These are phyloP conservation scores for Biston betularia DNA, from an alignment of 2,888 invertebrate species.

Conservation along the genomic window DNA sequence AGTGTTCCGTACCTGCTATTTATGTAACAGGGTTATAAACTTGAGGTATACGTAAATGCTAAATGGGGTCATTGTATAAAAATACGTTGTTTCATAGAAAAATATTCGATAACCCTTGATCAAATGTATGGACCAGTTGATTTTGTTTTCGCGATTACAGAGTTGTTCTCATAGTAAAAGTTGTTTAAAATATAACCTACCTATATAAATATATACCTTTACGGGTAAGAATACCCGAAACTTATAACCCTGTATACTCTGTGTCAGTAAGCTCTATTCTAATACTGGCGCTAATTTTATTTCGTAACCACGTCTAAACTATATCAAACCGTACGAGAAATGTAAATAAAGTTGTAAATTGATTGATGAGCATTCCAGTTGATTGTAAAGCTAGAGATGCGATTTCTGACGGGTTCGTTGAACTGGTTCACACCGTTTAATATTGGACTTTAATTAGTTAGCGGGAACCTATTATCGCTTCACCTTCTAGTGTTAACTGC, in stretches of 20 bases:
- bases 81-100: too few species aligned
- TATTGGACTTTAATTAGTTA: constrained; percentile 28
- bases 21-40: too few species aligned
- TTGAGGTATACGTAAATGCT: too few species aligned
- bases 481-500: neutral
- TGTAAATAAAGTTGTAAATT: constrained; percentile 29
- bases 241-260: neutral
- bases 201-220: too few species aligned
- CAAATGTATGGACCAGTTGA: too few species aligned
- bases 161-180: too few species aligned
- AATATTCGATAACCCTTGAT: too few species aligned
- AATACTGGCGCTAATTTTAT: constrained; percentile 48
- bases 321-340: constrained; percentile 20
- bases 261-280: constrained; percentile 47
- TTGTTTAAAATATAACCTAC: too few species aligned
- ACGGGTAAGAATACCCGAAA: too few species aligned
- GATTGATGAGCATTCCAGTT: constrained; percentile 11
- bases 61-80: too few species aligned
- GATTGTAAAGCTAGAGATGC: constrained; percentile 49
- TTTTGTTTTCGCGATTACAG: too few species aligned
- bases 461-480: constrained; percentile 12
- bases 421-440: constrained; percentile 52
- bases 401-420: constrained; percentile 66
- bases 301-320: constrained; percentile 17
- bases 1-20: constrained; percentile 40